These are phyloP conservation scores for Lampropteryx suffumata DNA, from an alignment of 2,888 invertebrate species.

Conservation along the genomic window DNA sequence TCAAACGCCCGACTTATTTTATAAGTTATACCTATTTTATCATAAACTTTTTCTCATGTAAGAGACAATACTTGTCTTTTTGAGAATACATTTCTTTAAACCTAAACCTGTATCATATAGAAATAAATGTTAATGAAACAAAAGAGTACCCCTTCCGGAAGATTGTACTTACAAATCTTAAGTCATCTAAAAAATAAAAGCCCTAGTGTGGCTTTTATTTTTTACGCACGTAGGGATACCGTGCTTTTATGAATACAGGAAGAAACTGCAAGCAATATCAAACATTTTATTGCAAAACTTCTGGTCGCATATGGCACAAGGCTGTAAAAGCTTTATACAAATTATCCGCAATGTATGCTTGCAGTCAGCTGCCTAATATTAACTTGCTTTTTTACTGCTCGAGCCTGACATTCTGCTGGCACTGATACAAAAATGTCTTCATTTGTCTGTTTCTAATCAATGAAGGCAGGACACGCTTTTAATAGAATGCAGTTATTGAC, in stretches of 20 bases:
- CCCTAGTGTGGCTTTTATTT: too few species aligned
- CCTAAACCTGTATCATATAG: too few species aligned
- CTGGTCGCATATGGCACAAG: slow-evolving; percentile 32
- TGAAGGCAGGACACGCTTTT: slow-evolving; percentile 11
- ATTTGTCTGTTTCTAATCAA: slow-evolving; percentile 33
- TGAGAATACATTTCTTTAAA: too few species aligned
- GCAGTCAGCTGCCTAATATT: slow-evolving; percentile 32
- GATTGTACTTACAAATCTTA: not conserved
- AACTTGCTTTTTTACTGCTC: slow-evolving; percentile 31
- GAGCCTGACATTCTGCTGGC: slow-evolving; percentile 33
- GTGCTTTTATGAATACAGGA: slow-evolving; percentile 23
- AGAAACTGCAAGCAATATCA: slow-evolving; percentile 30
- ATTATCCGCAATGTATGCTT: slow-evolving; percentile 36
- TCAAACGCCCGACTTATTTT: too few species aligned
- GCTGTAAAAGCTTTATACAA: slow-evolving; percentile 34
- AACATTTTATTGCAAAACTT: slow-evolving; percentile 38
- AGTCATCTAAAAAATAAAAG: slow-evolving; percentile 6
- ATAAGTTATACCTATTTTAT: too few species aligned
- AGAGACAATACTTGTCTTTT: too few species aligned
- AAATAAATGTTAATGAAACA: too few species aligned
- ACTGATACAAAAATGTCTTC: slow-evolving; percentile 25
- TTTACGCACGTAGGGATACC: too few species aligned
- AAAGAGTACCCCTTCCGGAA: too few species aligned
- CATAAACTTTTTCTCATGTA: too few species aligned
- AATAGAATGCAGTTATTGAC: slow-evolving; percentile 23